Evolutionary conservation across 92 coral and sea anemone genomes (phyloP).

Genomic region (Bergia sp.): DNA sequence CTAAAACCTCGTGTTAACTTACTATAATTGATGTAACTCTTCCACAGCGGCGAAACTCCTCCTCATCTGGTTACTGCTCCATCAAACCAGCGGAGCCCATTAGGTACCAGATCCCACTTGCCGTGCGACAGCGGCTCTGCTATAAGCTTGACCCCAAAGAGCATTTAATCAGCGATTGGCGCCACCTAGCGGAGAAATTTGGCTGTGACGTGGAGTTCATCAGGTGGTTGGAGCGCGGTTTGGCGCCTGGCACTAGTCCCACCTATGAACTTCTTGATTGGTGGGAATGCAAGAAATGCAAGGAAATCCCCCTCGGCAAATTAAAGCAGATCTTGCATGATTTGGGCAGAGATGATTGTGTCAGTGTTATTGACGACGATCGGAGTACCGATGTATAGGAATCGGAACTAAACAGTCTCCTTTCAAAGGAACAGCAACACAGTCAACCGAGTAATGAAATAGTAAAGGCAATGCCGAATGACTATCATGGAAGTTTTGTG

Average conservation of each 20-base stretch:
- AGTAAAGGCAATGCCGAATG: too few relatives aligned
- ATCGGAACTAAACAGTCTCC: not conserved
- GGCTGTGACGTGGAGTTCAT: not conserved
- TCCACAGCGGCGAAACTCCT: not conserved
- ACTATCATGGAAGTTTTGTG: too few relatives aligned
- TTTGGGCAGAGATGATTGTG: not conserved
- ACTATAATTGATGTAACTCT: too few relatives aligned
- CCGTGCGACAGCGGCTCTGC: not conserved
- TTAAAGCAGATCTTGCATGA: slow-evolving; percentile 1
- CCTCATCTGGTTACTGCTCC: slow-evolving; percentile 12
- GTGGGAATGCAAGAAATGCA: slow-evolving; percentile 15
- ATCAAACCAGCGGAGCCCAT: slow-evolving; percentile 1
- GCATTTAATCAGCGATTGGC: not conserved
- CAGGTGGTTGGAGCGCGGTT: not conserved
- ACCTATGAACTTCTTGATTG: slow-evolving; percentile 4
- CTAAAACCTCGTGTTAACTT: too few relatives aligned
- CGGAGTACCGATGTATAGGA: not conserved
- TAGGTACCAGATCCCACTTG: slow-evolving; percentile 4
- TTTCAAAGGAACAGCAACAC: too few relatives aligned
- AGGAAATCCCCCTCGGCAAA: slow-evolving; percentile 9
- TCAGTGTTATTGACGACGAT: not conserved
- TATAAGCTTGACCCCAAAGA: slow-evolving; percentile 10
- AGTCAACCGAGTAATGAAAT: too few relatives aligned
- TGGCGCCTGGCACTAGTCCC: not conserved
- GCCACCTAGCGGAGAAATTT: slow-evolving; percentile 12